Conservation (phyloP, 1,140 invertebrate species). For the Stegodyphus mimosarum region DNA sequence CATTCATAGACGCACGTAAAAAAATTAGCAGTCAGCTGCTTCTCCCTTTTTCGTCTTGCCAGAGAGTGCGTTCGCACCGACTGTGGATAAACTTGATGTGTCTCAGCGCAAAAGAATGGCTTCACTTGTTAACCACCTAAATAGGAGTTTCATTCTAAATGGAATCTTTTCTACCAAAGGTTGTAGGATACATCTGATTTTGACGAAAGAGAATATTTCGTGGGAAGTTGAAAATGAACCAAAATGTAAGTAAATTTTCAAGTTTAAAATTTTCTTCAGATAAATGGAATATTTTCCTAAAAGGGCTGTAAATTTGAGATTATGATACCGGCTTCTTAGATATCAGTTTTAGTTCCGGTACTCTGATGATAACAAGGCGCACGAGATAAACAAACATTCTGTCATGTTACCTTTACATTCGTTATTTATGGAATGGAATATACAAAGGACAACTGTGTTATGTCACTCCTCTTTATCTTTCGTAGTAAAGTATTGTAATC, state of each 20-base stretch:
- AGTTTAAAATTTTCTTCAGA: background rate
- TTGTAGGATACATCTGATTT: constrained; percentile 11
- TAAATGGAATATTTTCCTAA: background rate
- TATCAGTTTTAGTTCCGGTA: too few species aligned
- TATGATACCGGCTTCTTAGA: background rate
- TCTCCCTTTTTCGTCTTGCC: background rate
- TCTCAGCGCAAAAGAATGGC: background rate
- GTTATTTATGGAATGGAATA: background rate
- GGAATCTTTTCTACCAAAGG: constrained; percentile 11
- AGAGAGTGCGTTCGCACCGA: background rate
- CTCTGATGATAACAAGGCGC: too few species aligned
- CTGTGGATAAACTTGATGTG: background rate
- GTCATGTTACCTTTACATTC: background rate
- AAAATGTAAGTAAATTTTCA: constrained; percentile 34
- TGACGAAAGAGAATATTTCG: constrained; percentile 19
- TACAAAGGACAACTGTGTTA: too few species aligned
- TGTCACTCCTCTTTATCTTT: too few species aligned
- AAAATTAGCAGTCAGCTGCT: constrained; percentile 21
- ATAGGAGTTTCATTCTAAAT: constrained; percentile 27
- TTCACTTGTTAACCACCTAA: background rate
- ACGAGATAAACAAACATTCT: background rate
- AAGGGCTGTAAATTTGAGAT: background rate
- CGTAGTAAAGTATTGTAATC: too few species aligned
- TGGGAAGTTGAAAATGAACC: constrained; percentile 19
- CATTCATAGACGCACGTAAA: constrained; percentile 1